Conservation (phyloP, 2,888 invertebrate genomes). For the Athrips mouffetella region DNA sequence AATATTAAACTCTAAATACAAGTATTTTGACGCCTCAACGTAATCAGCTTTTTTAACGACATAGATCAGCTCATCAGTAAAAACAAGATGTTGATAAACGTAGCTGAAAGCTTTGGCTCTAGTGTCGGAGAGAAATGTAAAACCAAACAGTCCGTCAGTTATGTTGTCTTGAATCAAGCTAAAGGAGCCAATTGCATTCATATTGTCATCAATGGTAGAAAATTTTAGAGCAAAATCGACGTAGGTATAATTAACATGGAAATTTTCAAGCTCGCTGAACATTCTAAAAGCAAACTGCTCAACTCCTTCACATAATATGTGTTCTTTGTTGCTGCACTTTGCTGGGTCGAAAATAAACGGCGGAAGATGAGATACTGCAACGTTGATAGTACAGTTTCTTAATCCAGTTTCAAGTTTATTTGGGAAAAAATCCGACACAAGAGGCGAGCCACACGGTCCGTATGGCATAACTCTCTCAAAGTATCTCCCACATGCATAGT, state of each 20-base stretch:
- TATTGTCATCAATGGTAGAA: conserved; percentile 31
- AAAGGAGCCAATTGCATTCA: conserved; percentile 37
- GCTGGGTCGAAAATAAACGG: conserved; percentile 39
- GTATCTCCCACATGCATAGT: conserved; percentile 51
- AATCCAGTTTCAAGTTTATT: conserved; percentile 40
- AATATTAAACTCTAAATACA: conserved; percentile 32
- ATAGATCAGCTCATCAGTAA: conserved; percentile 30
- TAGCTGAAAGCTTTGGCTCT: conserved; percentile 34
- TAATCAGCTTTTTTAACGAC: conserved; percentile 30
- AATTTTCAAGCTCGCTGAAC: conserved; percentile 38
- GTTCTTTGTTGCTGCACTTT: neutral
- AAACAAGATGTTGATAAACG: conserved; percentile 28
- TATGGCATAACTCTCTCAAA: conserved; percentile 38
- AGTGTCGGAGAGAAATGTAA: conserved; percentile 27
- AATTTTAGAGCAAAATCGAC: conserved; percentile 31
- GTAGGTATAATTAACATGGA: conserved; percentile 39
- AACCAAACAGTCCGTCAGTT: conserved; percentile 33
- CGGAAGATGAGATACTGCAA: conserved; percentile 41
- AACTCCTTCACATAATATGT: conserved; percentile 24
- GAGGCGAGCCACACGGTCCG: conserved; percentile 39
- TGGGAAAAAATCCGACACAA: conserved; percentile 31
- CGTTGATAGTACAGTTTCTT: conserved; percentile 43
- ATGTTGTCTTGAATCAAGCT: conserved; percentile 26
- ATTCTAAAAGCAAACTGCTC: conserved; percentile 40
- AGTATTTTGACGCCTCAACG: conserved; percentile 28